phyloP scores from a whole-genome alignment of 2,888 invertebrate species.

The Melinopterus prodromus region DNA sequence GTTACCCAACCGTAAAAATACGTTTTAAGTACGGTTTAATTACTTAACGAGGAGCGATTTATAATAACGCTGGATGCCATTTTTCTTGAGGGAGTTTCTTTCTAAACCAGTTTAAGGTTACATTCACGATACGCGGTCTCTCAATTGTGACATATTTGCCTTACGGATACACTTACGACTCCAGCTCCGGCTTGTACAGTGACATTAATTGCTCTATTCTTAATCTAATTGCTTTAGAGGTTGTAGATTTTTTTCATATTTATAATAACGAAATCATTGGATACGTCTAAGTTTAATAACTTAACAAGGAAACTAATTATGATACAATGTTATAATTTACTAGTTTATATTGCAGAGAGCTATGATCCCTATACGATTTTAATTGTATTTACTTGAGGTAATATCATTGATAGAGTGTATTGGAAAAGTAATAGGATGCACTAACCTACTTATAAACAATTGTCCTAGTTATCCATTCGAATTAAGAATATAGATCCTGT shows the following conservation, averaged over 20 bases:
- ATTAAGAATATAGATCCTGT: neutral
- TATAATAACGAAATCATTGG: neutral
- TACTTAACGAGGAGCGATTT: constrained; percentile 4
- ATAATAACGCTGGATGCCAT: constrained; percentile 4
- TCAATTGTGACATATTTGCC: neutral
- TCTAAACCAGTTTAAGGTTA: constrained; percentile 4
- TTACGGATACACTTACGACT: neutral
- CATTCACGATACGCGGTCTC: neutral
- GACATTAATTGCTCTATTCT: constrained; percentile 4
- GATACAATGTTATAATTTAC: neutral
- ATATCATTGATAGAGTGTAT: no score
- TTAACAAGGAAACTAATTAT: neutral
- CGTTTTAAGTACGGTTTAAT: neutral
- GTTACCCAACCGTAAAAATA: neutral
- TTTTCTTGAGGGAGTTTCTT: neutral
- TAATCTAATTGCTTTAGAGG: constrained; percentile 4
- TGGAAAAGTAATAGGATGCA: no score
- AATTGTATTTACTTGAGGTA: neutral
- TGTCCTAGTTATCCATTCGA: no score
- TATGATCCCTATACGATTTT: neutral
- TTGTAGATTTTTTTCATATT: neutral
- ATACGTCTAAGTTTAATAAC: neutral
- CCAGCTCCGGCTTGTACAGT: neutral
- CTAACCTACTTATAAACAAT: no score
- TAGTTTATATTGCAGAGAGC: neutral